Percentiles rank a stretch among this genome's conserved stretches.
These are phyloP conservation scores for Steinernema hermaphroditum DNA, from an alignment of 2,888 invertebrate species.

Conservation along the genomic window DNA sequence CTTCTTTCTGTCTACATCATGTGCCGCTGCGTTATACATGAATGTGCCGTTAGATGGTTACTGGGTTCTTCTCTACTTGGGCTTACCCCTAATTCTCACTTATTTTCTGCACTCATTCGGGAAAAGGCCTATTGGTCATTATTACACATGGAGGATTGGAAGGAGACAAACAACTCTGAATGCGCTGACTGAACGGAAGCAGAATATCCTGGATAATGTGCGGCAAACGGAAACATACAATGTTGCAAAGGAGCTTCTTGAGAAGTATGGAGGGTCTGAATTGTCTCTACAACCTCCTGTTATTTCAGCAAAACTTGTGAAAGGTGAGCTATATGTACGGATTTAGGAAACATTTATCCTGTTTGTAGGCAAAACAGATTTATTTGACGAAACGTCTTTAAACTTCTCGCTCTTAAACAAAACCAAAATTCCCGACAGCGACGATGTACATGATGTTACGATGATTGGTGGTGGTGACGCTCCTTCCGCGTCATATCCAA, in stretches of 20 bases:
- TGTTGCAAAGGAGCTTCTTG: slow-evolving; percentile 13
- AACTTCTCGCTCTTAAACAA: slow-evolving; percentile 3
- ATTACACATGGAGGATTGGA: not conserved
- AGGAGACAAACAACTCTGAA: not conserved
- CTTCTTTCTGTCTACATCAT: not conserved
- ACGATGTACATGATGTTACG: not conserved
- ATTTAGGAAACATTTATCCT: too few relatives aligned
- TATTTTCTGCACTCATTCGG: not conserved
- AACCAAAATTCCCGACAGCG: not conserved
- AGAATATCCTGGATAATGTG: not conserved
- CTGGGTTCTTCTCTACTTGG: not conserved
- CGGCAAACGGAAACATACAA: slow-evolving; percentile 18
- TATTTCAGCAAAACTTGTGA: not conserved
- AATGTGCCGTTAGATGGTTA: not conserved
- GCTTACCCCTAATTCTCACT: not conserved
- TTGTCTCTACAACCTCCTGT: not conserved
- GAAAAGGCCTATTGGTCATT: not conserved
- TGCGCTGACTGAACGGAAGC: not conserved
- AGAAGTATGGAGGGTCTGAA: slow-evolving; percentile 9
- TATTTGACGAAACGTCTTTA: not conserved
- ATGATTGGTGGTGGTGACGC: not conserved
- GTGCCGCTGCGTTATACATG: not conserved
- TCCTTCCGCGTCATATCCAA: not conserved
- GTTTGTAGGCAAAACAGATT: not conserved
- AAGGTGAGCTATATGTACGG: too few relatives aligned